Evolutionary conservation across 2,797 vertebrate species (phyloP).

Genomic region (Poeciliopsis turneri): DNA sequence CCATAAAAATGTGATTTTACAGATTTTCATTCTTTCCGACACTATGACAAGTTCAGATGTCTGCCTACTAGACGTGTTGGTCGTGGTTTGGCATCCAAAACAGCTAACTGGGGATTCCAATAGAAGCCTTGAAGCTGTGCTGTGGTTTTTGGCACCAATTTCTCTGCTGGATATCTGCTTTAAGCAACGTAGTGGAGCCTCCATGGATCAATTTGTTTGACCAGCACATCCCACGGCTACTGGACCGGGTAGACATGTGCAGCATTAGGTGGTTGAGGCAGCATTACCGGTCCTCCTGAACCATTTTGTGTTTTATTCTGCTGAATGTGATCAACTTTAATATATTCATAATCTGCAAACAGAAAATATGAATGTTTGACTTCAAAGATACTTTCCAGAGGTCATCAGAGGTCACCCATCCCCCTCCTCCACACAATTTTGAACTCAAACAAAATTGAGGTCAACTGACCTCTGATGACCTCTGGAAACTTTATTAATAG

Average conservation of each 20-base stretch:
- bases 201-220: not conserved
- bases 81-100: not conserved
- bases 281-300: not conserved
- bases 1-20: not conserved
- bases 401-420: too few relatives aligned
- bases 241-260: not conserved
- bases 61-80: not conserved
- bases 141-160: not conserved
- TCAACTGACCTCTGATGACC: too few relatives aligned
- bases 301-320: not conserved
- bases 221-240: not conserved
- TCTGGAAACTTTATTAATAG: too few relatives aligned
- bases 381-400: too few relatives aligned
- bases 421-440: too few relatives aligned
- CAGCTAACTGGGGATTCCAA: not conserved
- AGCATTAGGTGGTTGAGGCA: not conserved
- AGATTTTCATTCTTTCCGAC: not conserved
- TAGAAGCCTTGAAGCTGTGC: not conserved
- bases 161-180: not conserved
- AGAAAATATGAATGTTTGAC: not conserved
- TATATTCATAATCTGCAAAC: not conserved
- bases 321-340: not conserved
- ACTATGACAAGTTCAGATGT: not conserved
- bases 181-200: not conserved
- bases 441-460: too few relatives aligned